Conservation (phyloP, 2,113 vertebrate species). For the Tachysurus vachellii region DNA sequence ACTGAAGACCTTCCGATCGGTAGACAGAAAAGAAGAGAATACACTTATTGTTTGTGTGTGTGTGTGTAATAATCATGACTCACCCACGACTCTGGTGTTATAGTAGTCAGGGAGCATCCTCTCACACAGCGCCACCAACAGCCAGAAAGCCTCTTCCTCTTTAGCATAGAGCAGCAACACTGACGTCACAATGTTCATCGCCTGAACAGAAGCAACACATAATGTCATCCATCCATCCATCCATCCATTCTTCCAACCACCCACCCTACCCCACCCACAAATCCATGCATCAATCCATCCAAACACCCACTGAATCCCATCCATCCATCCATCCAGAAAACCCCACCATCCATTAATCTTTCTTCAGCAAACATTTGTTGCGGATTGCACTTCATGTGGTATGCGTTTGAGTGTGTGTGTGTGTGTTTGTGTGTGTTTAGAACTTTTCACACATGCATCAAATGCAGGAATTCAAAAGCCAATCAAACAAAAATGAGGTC, state of each 20-base stretch:
- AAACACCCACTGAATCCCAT: too few species aligned
- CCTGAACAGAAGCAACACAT: constrained; percentile 68
- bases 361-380: neutral
- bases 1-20: too few species aligned
- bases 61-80: constrained; percentile 51
- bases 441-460: neutral
- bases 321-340: neutral
- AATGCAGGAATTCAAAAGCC: neutral
- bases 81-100: constrained; percentile 97
- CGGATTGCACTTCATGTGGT: neutral
- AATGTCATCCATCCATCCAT: neutral
- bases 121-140: constrained; percentile 95
- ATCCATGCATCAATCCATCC: neutral
- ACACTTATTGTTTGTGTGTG: neutral
- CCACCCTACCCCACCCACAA: neutral
- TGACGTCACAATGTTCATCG: constrained; percentile 98
- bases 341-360: neutral
- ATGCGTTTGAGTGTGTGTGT: neutral
- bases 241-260: neutral
- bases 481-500: neutral
- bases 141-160: constrained; percentile 98
- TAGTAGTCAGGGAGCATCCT: constrained; percentile 99
- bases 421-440: neutral
- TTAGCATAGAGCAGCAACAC: constrained; percentile 96
- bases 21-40: neutral